Base-by-base conservation (phyloP, 2,113 vertebrate genomes). In the Scortum barcoo region DNA sequence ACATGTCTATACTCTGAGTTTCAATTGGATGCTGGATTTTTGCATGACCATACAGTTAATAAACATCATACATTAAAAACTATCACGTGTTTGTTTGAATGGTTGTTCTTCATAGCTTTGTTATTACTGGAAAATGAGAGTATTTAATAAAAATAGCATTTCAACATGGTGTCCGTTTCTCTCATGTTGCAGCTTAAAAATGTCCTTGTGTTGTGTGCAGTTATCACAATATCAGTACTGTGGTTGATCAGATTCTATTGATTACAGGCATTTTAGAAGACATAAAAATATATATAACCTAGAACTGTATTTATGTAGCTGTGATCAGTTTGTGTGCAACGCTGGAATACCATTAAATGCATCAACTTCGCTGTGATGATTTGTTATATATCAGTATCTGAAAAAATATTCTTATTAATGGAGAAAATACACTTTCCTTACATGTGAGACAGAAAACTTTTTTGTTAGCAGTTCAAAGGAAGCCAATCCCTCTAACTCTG, bases 11-110 rank as follows among this genome's bases (percentile, higher is more conserved):
- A 96, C 93, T 96, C 94, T 94, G 95, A 95, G 95, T 96, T 96
- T 96, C 96, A 95, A 95, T 97, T 97, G 97, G 97, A 98, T 97
- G 98, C 97, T 98, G 97, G 97, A 97, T 96, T 99, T 99, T 98
- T 99, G 98, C 98, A 99, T 99, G 98, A 97, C 89, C 88, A 96
- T 96, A 96, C 94, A 96, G 96, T 96, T 96, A 98, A 97, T 96
- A 97, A 96, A 94, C 92, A 85, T 86, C 86, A 89, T 93, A 90
- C 96, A 94, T 95, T 93, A 91, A 95, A 96, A 98, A 96, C 92
- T 94, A 95, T 92, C 85, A 94, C 90, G 95, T 97, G 96, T 96
- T 93, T 93, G 92, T 91, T 93, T 96, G 95, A 95, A 96, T 97
- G 94, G 96, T 97, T 97, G 96, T 96, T 94, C 94, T 97, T 97